Evolutionary conservation across 2,888 invertebrate species (phyloP), one percentile per base, ranked within the genome.

Genomic region (Nephrotoma guestfalica): DNA sequence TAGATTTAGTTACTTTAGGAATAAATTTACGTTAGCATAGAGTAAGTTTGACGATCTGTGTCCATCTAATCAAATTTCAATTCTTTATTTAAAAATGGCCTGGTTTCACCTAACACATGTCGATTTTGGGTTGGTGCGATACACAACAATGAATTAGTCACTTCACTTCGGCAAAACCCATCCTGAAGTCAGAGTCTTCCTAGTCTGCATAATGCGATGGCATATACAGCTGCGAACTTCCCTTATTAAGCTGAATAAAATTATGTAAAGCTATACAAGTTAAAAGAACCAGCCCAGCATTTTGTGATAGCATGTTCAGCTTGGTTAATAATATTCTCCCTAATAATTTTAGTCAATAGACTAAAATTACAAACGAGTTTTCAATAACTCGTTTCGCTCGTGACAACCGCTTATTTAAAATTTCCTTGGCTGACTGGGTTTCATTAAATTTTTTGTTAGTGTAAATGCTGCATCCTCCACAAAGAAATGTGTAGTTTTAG

Each of bases 391-490:
- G 47, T 47, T 47, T 47, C 47, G 7, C n/a, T n/a, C n/a, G 57
- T 6, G 57, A 57, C 4, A 57, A 4, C 57, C 57, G 4, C 4
- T 15, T 13, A 15, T 57, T 57, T 4, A n/a, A 57, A 13, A 57
- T 57, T 15, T 57, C 4, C 11, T 57, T 57, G 5, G 4, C 11
- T 4, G 47, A 47, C 11, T 9, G 11, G 47, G 47, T 11, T 47
- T 47, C 47, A 47, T 47, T 47, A 47, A 47, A 30, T 71, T 71
- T 6, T 7, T 1, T 7, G 71, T 71, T 7, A 15, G 71, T n/a
- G n/a, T 71, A 15, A 71, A 71, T 15, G 71, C 71, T 71, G 71
- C 71, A 71, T 71, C n/a, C n/a, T n/a, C n/a, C n/a, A n/a, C n/a
- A n/a, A n/a, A n/a, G n/a, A n/a, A n/a, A n/a, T n/a, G n/a, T n/a